A percentile compares a stretch with the other conserved stretches of the same genome.
phyloP scores from a whole-genome alignment of 2,113 vertebrate species.

The Arothron firmamentum region DNA sequence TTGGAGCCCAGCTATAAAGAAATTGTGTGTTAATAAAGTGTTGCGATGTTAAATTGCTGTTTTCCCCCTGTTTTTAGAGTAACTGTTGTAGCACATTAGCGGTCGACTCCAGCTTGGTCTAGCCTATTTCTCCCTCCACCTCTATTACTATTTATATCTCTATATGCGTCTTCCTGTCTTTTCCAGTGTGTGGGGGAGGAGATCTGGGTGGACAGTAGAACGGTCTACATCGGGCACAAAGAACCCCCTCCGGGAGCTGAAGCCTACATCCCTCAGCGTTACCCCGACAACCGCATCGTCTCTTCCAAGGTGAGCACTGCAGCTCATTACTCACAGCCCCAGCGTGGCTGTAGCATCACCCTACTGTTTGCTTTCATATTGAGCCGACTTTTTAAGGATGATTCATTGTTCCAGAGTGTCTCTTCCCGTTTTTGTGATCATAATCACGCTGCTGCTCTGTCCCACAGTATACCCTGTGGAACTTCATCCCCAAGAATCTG shows the following conservation, averaged over 20 bases:
- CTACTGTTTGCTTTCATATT: conserved; percentile 14
- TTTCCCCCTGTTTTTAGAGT: too few species aligned
- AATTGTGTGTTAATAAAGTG: too few species aligned
- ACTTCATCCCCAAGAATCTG: conserved; percentile 97
- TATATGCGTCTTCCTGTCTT: conserved; percentile 24
- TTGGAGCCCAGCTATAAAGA: too few species aligned
- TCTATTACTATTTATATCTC: conserved; percentile 40
- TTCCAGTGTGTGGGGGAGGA: conserved; percentile 92
- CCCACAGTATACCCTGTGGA: conserved; percentile 94
- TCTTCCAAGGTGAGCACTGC: conserved; percentile 86
- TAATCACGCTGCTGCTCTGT: conserved; percentile 22
- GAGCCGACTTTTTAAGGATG: conserved; percentile 27
- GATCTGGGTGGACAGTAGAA: conserved; percentile 94
- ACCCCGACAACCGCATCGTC: conserved; percentile 94
- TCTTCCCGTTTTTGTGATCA: conserved; percentile 1
- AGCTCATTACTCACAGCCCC: conserved; percentile 5
- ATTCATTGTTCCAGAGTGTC: conserved; percentile 9
- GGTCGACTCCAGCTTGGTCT: too few species aligned
- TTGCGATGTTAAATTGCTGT: too few species aligned
- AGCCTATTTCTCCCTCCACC: conserved; percentile 8
- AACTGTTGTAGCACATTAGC: too few species aligned
- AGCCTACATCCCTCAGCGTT: conserved; percentile 94
- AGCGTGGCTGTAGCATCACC: conserved; percentile 14
- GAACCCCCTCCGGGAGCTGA: conserved; percentile 88
- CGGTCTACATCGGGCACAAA: conserved; percentile 92